phyloP scores from a whole-genome alignment of 2,113 vertebrate genomes.

The Callocephalon fimbriatum region DNA sequence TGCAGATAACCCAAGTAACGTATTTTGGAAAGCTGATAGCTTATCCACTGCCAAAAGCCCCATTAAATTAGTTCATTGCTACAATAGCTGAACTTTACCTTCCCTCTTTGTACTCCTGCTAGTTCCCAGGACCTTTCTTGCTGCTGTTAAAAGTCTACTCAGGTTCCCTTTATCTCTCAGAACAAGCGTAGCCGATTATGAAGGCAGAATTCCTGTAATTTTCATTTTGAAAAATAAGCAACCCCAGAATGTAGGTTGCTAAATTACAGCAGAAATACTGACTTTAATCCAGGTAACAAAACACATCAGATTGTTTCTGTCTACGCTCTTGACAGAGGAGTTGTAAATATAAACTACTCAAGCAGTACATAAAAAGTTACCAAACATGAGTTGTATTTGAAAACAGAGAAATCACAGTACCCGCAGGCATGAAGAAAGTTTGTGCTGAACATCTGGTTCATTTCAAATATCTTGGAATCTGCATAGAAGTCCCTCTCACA shows the following conservation, averaged over 20 bases:
- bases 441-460: background rate
- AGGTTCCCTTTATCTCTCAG: background rate
- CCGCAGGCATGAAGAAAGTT: background rate
- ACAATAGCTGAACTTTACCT: background rate
- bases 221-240: background rate
- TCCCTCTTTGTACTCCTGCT: background rate
- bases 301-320: background rate
- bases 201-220: background rate
- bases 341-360: background rate
- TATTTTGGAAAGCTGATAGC: background rate
- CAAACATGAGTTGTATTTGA: background rate
- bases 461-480: background rate
- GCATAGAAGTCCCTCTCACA: background rate
- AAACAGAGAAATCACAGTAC: background rate
- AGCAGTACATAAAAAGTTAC: background rate
- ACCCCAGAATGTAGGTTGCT: background rate
- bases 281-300: background rate
- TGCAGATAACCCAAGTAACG: background rate
- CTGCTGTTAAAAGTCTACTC: background rate
- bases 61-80: background rate
- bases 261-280: background rate
- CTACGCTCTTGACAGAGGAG: background rate
- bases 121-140: background rate
- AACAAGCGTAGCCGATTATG: background rate
- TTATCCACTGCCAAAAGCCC: background rate